Evolutionary conservation across 1,140 invertebrate species (phyloP).

Genomic region (Ceratina japonica): DNA sequence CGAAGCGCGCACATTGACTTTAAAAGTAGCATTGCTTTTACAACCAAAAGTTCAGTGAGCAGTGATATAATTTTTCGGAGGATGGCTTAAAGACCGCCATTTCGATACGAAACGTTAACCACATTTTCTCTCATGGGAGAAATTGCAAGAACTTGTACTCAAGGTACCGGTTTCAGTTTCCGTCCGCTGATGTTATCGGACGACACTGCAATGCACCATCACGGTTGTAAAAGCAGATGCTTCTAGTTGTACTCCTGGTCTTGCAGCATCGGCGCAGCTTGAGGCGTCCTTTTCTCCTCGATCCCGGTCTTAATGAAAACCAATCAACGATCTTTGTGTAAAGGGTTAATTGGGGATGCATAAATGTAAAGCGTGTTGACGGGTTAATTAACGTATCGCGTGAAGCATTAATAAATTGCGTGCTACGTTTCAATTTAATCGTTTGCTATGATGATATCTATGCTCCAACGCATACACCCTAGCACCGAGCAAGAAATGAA

Average conservation of each 20-base stretch:
- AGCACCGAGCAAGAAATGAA: not conserved
- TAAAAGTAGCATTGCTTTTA: not conserved
- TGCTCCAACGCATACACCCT: too few species aligned
- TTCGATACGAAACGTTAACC: conserved; percentile 41
- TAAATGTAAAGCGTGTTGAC: not conserved
- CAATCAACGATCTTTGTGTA: not conserved
- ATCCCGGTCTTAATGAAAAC: not conserved
- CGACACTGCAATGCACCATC: conserved; percentile 43
- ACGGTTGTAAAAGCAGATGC: conserved; percentile 61
- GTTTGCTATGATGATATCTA: too few species aligned
- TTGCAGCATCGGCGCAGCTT: conserved; percentile 4
- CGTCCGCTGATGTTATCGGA: conserved; percentile 67
- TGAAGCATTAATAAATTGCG: not conserved
- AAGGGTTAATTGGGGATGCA: too few species aligned
- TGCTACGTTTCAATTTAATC: not conserved
- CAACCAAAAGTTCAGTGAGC: not conserved
- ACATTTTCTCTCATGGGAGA: conserved; percentile 28
- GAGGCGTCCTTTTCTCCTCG: not conserved
- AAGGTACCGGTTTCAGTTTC: conserved; percentile 64
- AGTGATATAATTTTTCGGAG: conserved; percentile 26
- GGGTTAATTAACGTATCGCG: not conserved
- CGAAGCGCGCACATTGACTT: not conserved
- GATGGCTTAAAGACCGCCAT: conserved; percentile 24
- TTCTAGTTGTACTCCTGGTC: conserved; percentile 48
- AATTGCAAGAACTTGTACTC: conserved; percentile 48